Percentiles rank a stretch among this genome's conserved stretches.
Conservation (phyloP, 2,113 vertebrate genomes). For the Lepus americanus region DNA sequence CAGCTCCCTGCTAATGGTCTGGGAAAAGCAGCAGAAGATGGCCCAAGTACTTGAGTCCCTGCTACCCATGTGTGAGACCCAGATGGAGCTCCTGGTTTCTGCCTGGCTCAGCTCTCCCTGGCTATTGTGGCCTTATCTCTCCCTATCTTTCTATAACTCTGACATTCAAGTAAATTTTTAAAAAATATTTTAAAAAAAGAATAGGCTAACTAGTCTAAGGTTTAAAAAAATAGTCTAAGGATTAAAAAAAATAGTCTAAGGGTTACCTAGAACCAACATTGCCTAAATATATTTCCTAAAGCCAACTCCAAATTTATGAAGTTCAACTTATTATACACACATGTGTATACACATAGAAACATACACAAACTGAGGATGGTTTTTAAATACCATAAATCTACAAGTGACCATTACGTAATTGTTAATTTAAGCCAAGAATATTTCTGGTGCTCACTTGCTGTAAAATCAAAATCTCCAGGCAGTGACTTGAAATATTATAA, state of each 20-base stretch:
- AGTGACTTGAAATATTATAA: not conserved
- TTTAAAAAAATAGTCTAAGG: not conserved
- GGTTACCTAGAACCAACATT: not conserved
- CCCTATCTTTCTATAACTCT: too few species aligned
- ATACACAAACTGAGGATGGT: not conserved
- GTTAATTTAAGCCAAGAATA: not conserved
- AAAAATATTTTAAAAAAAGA: too few species aligned
- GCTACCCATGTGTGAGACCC: too few species aligned
- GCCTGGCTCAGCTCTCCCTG: too few species aligned
- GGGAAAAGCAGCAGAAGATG: too few species aligned
- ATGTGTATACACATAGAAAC: not conserved
- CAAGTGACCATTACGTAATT: not conserved
- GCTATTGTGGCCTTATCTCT: too few species aligned
- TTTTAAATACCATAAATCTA: conserved; percentile 28
- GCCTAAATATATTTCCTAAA: not conserved
- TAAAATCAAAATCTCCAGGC: conserved; percentile 1
- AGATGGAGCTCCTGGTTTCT: too few species aligned
- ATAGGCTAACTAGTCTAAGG: too few species aligned
- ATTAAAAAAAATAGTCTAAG: not conserved
- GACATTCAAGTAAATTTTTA: too few species aligned
- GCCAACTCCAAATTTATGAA: not conserved
- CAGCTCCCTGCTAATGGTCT: too few species aligned
- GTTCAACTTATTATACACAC: not conserved
- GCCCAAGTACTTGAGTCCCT: too few species aligned
- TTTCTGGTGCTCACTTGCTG: not conserved